phyloP scores from a whole-genome alignment of 2,888 invertebrate genomes.

The Neria commutata region DNA sequence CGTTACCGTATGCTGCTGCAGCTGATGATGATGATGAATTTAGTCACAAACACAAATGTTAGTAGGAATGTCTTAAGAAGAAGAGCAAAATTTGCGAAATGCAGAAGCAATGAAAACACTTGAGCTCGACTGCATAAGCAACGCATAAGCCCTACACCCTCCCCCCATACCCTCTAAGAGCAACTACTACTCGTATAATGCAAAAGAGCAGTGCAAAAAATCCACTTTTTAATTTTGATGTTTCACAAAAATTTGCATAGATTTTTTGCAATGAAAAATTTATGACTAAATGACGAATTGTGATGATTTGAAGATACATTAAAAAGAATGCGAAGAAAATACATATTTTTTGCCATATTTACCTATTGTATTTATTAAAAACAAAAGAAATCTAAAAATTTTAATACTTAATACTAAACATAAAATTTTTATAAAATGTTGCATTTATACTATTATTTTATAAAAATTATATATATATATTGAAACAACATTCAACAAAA shows the following conservation, averaged over 20 bases:
- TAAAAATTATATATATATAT: slow-evolving; percentile 21
- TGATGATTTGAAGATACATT: slow-evolving; percentile 29
- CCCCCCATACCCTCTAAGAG: neutral
- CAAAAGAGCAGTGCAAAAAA: slow-evolving; percentile 27
- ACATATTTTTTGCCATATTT: slow-evolving; percentile 38
- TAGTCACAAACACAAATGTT: slow-evolving; percentile 18
- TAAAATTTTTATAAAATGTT: slow-evolving; percentile 37
- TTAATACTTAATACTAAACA: slow-evolving; percentile 37
- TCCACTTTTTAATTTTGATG: slow-evolving; percentile 32
- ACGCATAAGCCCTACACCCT: neutral
- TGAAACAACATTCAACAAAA: slow-evolving; percentile 26
- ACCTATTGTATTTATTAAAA: slow-evolving; percentile 25
- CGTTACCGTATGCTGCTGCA: slow-evolving; percentile 18
- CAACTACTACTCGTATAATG: too few relatives aligned
- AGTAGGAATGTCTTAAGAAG: slow-evolving; percentile 7
- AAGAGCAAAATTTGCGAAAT: neutral
- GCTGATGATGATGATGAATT: slow-evolving; percentile 19
- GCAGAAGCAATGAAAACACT: neutral
- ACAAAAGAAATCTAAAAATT: slow-evolving; percentile 32
- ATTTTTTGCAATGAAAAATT: slow-evolving; percentile 56
- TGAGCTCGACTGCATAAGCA: neutral
- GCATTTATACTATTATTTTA: slow-evolving; percentile 36
- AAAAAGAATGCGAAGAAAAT: slow-evolving; percentile 28
- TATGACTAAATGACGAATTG: slow-evolving; percentile 55
- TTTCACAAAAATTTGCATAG: slow-evolving; percentile 53